Percentiles rank a stretch among this genome's conserved stretches.
phyloP scores from a whole-genome alignment of 92 coral and sea anemone genomes.

The Parazoanthus swiftii region DNA sequence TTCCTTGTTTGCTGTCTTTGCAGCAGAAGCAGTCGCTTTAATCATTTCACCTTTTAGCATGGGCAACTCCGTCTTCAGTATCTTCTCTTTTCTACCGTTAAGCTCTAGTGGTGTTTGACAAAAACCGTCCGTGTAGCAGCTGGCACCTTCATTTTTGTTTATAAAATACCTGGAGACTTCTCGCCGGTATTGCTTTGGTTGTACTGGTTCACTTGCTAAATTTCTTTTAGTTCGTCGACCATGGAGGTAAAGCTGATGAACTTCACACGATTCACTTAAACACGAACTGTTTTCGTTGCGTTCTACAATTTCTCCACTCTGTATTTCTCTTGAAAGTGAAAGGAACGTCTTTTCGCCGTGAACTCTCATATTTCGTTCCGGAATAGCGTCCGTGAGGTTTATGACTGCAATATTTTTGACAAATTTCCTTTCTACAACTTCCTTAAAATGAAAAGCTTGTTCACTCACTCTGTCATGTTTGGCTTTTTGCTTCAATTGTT shows the following conservation, averaged over 20 bases:
- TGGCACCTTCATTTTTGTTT: neutral
- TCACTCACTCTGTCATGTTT: neutral
- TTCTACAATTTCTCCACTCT: slow-evolving; percentile 13
- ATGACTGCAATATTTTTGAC: slow-evolving; percentile 18
- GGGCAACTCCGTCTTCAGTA: neutral
- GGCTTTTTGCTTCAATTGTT: neutral
- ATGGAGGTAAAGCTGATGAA: neutral
- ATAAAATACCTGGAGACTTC: neutral
- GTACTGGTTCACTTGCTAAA: neutral
- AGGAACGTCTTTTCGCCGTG: neutral
- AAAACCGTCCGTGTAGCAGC: neutral
- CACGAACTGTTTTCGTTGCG: neutral
- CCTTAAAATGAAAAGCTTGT: neutral
- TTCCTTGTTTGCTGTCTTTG: neutral
- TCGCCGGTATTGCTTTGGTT: neutral
- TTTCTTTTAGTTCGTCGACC: neutral
- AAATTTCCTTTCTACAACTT: neutral
- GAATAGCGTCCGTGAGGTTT: slow-evolving; percentile 24
- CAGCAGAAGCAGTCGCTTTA: neutral
- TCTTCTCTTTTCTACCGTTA: neutral
- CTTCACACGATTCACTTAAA: neutral
- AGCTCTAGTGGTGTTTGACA: neutral
- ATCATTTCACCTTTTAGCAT: slow-evolving; percentile 9
- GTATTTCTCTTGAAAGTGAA: slow-evolving; percentile 27
- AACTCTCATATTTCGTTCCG: neutral